A percentile compares a stretch with the other conserved stretches of the same genome.
These are phyloP conservation scores for Slavum lentiscoides DNA, from an alignment of 2,888 invertebrate genomes.

Conservation along the genomic window DNA sequence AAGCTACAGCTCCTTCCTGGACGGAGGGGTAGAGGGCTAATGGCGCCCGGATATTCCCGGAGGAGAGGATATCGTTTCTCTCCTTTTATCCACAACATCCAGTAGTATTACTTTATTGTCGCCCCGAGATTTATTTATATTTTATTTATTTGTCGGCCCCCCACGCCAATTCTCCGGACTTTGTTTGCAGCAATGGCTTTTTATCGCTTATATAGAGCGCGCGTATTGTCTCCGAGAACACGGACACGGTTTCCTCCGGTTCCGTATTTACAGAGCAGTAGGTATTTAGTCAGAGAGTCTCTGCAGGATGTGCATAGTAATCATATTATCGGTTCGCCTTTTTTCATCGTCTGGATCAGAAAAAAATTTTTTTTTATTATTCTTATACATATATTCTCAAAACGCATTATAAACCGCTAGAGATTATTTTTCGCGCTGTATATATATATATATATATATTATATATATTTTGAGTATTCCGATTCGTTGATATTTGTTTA, in stretches of 20 bases:
- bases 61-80: conserved; percentile 36
- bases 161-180: conserved; percentile 15
- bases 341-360: no score
- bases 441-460: neutral
- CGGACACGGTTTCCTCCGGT: neutral
- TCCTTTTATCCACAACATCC: conserved; percentile 14
- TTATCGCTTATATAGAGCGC: conserved; percentile 33
- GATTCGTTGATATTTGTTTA: neutral
- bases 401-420: no score
- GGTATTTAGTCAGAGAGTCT: no score
- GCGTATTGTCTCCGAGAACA: conserved; percentile 8
- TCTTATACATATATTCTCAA: no score
- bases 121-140: conserved; percentile 48
- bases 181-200: conserved; percentile 24
- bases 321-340: no score
- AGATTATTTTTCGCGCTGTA: no score
- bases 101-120: conserved; percentile 48
- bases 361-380: neutral
- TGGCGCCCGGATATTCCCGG: conserved; percentile 42
- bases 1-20: conserved; percentile 14
- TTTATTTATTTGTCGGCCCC: conserved; percentile 47
- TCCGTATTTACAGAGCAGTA: neutral
- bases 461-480: neutral
- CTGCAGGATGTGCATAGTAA: no score
- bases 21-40: conserved; percentile 31